Evolutionary conservation across 2,113 vertebrate species (phyloP), one percentile per base, ranked within the genome.

Genomic region (Lampris incognitus): DNA sequence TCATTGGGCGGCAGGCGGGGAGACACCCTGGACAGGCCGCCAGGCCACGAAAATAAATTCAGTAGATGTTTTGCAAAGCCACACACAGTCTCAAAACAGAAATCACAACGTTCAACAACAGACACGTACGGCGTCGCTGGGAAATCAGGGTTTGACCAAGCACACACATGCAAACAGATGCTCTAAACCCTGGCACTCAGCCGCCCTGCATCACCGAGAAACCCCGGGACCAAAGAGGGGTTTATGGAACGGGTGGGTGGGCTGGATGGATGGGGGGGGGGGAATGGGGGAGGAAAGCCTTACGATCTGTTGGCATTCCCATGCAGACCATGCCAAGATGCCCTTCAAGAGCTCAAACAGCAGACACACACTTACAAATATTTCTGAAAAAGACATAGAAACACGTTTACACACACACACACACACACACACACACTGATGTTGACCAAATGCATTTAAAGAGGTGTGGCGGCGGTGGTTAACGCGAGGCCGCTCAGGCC

Each of bases 131-230:
- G 76, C 76, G 69, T 84, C 90, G 86, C 77, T 82, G 77, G 68
- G 79, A 87, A 90, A 87, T 85, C 54, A 85, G 55, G 65, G 78
- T 86, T 88, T 81, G 49, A 82, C 75, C 80, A 82, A 78, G 61
- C 81, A 78, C 48, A 41, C 60, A 65, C 51, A 70, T 40, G 57
- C 80, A 90, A 85, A 89, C 81, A 86, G 72, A 86, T 56, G 52
- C 39, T 59, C 48, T 10, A 4, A 66, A 69, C 69, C 67, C 61
- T 75, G 67, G 77, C 72, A 67, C 8, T 63, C 2, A 1, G 39
- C 44, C 11, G 70, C 0, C 0, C 52, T 69, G 73, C 79, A 69
- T 11, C 40, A 85, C 79, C 36, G 48, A 81, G 72, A 84, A 77
- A 69, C 48, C 51, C 69, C 59, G 66, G 62, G 54, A 61, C 56